Evolutionary conservation across 2,888 invertebrate genomes (phyloP), one percentile per base, ranked within the genome.

Genomic region (Cryptophagus acutangulus): DNA sequence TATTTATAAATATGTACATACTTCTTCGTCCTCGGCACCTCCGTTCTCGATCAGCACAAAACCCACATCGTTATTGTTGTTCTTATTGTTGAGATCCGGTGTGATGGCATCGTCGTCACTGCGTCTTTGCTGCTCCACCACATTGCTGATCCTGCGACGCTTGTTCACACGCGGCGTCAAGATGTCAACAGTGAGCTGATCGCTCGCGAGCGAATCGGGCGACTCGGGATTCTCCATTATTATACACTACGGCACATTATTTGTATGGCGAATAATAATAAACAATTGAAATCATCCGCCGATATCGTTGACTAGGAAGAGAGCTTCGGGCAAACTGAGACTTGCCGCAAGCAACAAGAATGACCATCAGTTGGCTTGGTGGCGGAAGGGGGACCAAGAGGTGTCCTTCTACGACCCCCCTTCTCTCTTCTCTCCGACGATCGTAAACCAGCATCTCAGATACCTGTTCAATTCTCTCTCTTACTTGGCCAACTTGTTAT

Each of bases 31-130:
- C 17, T 67, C 67, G 17, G 61, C 61, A 33, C 60, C 55, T 4
- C 56, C 57, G 33, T 61, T 59, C 31, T 64, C 63, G 62, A 72
- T 69, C 43, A 73, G 60, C 31, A 71, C 71, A 51, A 72, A 73
- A 8, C 65, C 63, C n/a, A 72, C 71, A 49, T 72, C 71, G 49
- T 69, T 69, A 52, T 66, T 71, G 57, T 66, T 70, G 38, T 61
- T 63, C 41, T 65, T 65, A 41, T 53, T 61, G 35, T 55, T 56
- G 14, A 65, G 51, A 38, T 66, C 63, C 14, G 60, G 58, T 9
- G 62, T 56, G 9, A 52, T 52, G 41, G 43, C 46, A 33, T 51
- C 46, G 10, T 48, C 44, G 15, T 40, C 43, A 24, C 54, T 56
- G 25, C 54, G 47, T 16, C 56, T 33, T 24, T 54, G 50, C 37